phyloP scores from a whole-genome alignment of 2,113 vertebrate genomes.

The Paradoxurus hermaphroditus region DNA sequence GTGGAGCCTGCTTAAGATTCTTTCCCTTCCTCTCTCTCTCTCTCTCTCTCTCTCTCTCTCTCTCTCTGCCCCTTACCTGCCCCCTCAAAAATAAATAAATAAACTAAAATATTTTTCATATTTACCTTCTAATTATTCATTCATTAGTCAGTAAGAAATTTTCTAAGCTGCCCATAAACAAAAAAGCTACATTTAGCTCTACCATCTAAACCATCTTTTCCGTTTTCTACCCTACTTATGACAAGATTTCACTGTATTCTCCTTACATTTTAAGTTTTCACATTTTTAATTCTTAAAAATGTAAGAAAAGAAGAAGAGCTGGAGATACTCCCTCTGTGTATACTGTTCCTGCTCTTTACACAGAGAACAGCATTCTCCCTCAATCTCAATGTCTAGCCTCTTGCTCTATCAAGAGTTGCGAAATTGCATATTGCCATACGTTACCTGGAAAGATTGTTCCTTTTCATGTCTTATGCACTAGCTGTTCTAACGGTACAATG shows the following conservation, averaged over 20 bases:
- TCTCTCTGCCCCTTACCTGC: too few species aligned
- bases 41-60: too few species aligned
- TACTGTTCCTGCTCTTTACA: neutral
- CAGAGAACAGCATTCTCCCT: neutral
- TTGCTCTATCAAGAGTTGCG: constrained; percentile 46
- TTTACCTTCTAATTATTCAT: neutral
- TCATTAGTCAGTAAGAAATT: neutral
- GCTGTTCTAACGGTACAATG: constrained; percentile 30
- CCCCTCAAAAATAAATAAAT: too few species aligned
- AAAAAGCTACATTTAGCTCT: neutral
- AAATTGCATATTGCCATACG: constrained; percentile 48
- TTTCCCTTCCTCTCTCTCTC: too few species aligned
- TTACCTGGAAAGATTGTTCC: constrained; percentile 52
- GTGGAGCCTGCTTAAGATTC: too few species aligned
- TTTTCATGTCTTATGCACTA: neutral
- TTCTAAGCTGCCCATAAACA: neutral
- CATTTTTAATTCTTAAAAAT: constrained; percentile 40
- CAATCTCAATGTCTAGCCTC: constrained; percentile 13
- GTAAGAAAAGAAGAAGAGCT: neutral
- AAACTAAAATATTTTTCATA: too few species aligned
- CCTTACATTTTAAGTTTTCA: neutral
- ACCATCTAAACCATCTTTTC: neutral
- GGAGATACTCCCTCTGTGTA: neutral
- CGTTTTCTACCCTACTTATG: neutral
- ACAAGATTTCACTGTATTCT: neutral